These are phyloP conservation scores for Rallus limicola DNA, from an alignment of 2,113 vertebrate species.

Conservation along the genomic window DNA sequence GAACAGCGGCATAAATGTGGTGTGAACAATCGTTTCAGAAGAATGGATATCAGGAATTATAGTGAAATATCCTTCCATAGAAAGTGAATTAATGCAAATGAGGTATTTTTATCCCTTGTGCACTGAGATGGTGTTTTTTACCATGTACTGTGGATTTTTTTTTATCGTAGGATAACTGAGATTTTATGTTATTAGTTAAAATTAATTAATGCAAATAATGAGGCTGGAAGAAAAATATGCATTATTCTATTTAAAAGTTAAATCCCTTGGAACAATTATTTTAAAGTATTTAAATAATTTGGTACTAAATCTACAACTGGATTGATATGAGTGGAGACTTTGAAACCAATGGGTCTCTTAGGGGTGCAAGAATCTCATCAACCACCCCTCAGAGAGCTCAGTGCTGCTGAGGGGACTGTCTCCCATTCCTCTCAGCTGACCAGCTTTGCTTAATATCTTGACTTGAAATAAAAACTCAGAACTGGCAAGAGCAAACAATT, in stretches of 20 bases:
- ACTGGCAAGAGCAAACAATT: neutral
- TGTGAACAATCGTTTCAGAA: neutral
- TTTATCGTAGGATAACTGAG: neutral
- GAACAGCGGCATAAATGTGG: neutral
- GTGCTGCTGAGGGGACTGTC: neutral
- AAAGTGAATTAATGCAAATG: neutral
- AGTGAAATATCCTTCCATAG: neutral
- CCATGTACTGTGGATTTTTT: neutral
- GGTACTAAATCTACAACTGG: neutral
- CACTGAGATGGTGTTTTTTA: rapidly evolving
- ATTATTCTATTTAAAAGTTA: neutral
- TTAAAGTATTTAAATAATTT: neutral
- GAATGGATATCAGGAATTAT: neutral
- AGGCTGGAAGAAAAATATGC: neutral
- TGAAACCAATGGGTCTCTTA: neutral
- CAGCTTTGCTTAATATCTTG: neutral
- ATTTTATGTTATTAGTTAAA: neutral
- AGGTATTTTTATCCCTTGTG: neutral
- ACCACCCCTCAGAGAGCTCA: neutral
- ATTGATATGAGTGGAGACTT: neutral
- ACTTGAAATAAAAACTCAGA: neutral
- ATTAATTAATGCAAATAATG: neutral
- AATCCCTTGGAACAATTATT: neutral
- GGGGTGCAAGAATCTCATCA: neutral
- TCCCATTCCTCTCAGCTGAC: neutral